Evolutionary conservation across 64 coral and sea anemone genomes (phyloP).

Genomic region (Dendrophyllia cribrosa): DNA sequence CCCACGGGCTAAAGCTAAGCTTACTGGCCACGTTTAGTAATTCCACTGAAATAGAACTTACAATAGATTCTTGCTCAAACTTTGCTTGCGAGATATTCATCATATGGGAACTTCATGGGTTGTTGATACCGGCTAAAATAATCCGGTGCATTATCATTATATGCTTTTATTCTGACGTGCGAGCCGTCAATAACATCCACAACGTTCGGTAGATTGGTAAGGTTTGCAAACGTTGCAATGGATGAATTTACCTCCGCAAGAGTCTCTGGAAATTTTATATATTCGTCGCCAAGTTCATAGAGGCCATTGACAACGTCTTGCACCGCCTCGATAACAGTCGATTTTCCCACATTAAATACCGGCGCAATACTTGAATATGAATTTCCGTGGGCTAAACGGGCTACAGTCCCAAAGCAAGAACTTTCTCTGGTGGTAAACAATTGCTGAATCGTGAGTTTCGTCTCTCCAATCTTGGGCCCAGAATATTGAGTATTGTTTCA

Average conservation of each 20-base stretch:
- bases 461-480: conserved; percentile 7
- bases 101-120: no score
- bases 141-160: neutral
- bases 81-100: no score
- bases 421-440: conserved; percentile 26
- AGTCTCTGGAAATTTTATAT: no score
- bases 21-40: no score
- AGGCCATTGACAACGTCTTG: no score
- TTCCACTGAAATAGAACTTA: no score
- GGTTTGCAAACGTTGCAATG: neutral
- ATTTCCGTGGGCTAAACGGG: neutral
- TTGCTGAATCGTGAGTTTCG: conserved; percentile 16
- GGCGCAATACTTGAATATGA: conserved; percentile 17
- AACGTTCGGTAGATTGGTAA: neutral
- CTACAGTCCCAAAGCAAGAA: neutral
- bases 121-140: no score
- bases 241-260: neutral
- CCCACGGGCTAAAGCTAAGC: no score
- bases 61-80: no score
- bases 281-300: no score
- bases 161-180: neutral
- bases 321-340: no score
- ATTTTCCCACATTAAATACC: neutral
- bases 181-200: neutral
- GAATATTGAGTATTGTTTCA: conserved; percentile 28